Evolutionary conservation across 2,797 vertebrate species (phyloP).

Genomic region (Natrix natrix): DNA sequence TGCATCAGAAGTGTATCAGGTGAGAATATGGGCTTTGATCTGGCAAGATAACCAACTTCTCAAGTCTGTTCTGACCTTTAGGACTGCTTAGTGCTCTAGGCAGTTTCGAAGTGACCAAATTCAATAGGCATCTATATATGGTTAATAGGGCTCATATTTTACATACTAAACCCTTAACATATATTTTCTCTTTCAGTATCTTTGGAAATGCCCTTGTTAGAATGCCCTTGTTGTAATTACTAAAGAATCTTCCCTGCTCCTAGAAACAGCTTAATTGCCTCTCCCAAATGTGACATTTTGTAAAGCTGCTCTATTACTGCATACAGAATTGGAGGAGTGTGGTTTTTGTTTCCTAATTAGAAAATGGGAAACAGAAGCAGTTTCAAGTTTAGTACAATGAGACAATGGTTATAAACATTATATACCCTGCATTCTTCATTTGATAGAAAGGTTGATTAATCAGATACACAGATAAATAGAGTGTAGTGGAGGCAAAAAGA

Average conservation of each 20-base stretch:
- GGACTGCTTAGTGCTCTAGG: not conserved
- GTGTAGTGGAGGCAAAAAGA: not conserved
- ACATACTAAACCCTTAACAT: constrained; percentile 8
- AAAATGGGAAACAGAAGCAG: constrained; percentile 2
- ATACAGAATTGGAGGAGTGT: not conserved
- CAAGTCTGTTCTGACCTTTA: not conserved
- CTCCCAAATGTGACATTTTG: not conserved
- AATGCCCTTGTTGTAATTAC: constrained; percentile 33
- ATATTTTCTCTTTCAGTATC: not conserved
- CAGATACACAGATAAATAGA: not conserved
- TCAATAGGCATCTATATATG: not conserved
- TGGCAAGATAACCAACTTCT: not conserved
- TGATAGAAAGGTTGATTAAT: not conserved
- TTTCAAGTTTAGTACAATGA: not conserved
- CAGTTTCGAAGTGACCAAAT: constrained; percentile 5
- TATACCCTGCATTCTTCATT: not conserved
- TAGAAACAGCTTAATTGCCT: constrained; percentile 16
- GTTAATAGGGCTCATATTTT: not conserved
- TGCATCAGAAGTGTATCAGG: not conserved
- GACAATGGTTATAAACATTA: not conserved
- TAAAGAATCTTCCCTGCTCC: constrained; percentile 11
- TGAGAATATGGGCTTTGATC: not conserved
- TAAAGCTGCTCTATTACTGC: constrained; percentile 10
- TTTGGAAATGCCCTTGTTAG: not conserved
- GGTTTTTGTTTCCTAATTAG: not conserved